phyloP scores from a whole-genome alignment of 2,113 vertebrate genomes.

The Equus quagga region DNA sequence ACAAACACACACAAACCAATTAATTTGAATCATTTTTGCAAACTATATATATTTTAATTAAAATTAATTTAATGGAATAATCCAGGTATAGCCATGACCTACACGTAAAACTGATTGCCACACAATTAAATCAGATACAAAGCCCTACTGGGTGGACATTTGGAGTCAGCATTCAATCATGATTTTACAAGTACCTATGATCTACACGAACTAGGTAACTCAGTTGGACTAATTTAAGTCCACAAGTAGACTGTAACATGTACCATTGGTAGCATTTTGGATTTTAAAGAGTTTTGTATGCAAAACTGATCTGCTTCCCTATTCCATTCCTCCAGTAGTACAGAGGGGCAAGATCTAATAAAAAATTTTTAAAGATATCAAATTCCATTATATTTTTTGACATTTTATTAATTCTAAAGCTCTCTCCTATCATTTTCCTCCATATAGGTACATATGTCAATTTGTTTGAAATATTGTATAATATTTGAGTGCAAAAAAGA shows the following conservation, averaged over 20 bases:
- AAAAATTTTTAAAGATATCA: constrained; percentile 8
- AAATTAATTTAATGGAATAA: constrained; percentile 87
- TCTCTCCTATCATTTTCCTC: constrained; percentile 28
- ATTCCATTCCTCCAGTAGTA: constrained; percentile 6
- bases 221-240: constrained; percentile 76
- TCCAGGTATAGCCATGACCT: constrained; percentile 84
- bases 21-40: constrained; percentile 87
- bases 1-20: constrained; percentile 84
- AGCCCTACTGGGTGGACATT: constrained; percentile 81
- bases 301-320: constrained; percentile 31
- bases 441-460: constrained; percentile 60
- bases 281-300: constrained; percentile 72
- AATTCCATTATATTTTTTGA: constrained; percentile 51
- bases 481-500: constrained; percentile 73
- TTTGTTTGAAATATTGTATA: constrained; percentile 67
- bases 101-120: constrained; percentile 84
- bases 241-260: constrained; percentile 74
- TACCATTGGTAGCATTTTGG: constrained; percentile 68
- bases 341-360: constrained; percentile 8
- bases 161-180: constrained; percentile 84
- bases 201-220: constrained; percentile 80
- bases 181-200: constrained; percentile 78
- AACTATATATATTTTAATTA: constrained; percentile 87
- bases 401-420: constrained; percentile 56
- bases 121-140: constrained; percentile 83